Evolutionary conservation across 2,113 vertebrate species (phyloP).

Genomic region (Gnathonemus longibarbis): DNA sequence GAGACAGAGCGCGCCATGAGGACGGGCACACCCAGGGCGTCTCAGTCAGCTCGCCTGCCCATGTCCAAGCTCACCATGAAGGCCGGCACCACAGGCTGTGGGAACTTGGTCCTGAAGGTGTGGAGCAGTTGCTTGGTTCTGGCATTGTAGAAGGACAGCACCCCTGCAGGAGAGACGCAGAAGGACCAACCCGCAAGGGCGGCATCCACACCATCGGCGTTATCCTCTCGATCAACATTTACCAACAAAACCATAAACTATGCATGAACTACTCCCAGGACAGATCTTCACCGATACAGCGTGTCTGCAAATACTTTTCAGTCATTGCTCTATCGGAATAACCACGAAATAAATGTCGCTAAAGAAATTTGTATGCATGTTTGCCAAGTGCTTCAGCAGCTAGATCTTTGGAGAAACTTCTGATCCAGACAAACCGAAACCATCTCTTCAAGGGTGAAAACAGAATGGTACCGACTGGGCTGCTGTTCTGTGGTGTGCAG

Average conservation of each 20-base stretch:
- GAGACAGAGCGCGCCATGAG: neutral
- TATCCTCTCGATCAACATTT: neutral
- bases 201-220: neutral
- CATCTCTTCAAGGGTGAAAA: neutral
- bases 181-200: neutral
- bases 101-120: slow-evolving; percentile 84
- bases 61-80: slow-evolving; percentile 68
- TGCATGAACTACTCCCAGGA: neutral
- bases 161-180: slow-evolving; percentile 50
- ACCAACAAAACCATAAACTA: neutral
- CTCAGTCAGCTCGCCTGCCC: neutral
- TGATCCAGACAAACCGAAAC: neutral
- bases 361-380: neutral
- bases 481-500: neutral
- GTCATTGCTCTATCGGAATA: neutral
- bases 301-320: neutral
- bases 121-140: slow-evolving; percentile 83
- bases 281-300: neutral
- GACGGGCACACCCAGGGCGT: neutral
- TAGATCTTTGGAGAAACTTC: neutral
- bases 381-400: neutral
- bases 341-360: neutral
- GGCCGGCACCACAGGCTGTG: slow-evolving; percentile 81
- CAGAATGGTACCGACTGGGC: neutral
- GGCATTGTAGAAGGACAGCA: slow-evolving; percentile 87